phyloP scores from a whole-genome alignment of 2,888 invertebrate genomes.

The Bruchidius siliquastri region DNA sequence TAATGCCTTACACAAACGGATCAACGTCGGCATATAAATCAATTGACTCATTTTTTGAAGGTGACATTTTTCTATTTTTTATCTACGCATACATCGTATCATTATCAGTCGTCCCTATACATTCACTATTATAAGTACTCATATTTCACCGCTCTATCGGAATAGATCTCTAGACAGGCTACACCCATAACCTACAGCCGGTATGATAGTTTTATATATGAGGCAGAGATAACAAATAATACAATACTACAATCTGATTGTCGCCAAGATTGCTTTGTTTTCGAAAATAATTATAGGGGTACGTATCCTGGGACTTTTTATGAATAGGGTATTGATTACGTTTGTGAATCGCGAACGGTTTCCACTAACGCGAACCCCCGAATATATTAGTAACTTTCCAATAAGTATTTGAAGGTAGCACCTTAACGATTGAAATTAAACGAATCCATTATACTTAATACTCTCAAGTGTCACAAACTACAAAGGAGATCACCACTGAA shows the following conservation, averaged over 20 bases:
- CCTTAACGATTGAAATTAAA: too few species aligned
- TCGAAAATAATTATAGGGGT: background rate
- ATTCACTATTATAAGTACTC: background rate
- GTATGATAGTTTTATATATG: background rate
- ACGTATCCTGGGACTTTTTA: background rate
- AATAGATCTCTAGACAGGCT: background rate
- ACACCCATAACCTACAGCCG: background rate
- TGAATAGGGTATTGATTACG: background rate
- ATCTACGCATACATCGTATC: background rate
- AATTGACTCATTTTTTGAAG: background rate
- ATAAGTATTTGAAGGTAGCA: too few species aligned
- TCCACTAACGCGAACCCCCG: background rate
- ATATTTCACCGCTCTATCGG: background rate
- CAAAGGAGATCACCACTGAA: too few species aligned
- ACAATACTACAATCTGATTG: background rate
- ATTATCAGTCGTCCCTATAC: background rate
- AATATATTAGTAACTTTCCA: too few species aligned
- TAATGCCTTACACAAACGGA: background rate
- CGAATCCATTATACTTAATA: too few species aligned
- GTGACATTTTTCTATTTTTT: background rate
- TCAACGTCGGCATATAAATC: background rate
- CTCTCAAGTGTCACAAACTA: too few species aligned
- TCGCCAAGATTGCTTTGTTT: background rate
- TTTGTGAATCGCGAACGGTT: background rate
- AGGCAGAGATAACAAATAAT: background rate